These are phyloP conservation scores for Pica pica DNA, from an alignment of 2,113 vertebrate species.

Conservation along the genomic window DNA sequence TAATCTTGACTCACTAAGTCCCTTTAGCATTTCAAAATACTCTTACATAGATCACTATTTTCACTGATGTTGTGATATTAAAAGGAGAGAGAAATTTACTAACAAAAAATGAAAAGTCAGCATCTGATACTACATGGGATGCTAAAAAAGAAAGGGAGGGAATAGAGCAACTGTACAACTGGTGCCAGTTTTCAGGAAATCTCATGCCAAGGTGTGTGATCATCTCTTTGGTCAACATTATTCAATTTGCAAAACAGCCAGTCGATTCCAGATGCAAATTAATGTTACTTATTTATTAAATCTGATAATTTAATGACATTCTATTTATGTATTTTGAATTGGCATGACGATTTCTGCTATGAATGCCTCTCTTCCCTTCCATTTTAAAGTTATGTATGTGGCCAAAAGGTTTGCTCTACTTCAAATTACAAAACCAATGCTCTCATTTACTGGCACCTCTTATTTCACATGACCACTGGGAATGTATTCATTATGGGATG, in stretches of 20 bases:
- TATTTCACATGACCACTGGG: neutral
- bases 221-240: neutral
- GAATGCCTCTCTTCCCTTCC: neutral
- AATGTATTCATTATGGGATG: neutral
- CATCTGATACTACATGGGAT: neutral
- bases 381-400: neutral
- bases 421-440: neutral
- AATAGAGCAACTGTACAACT: neutral
- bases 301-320: neutral
- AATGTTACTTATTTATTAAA: neutral
- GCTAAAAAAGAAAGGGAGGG: neutral
- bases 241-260: neutral
- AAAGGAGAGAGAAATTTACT: neutral
- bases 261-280: neutral
- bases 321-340: neutral
- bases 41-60: neutral
- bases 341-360: accelerated
- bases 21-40: neutral
- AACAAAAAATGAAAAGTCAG: neutral
- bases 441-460: neutral
- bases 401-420: neutral
- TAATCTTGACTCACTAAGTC: neutral
- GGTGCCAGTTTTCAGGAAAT: neutral
- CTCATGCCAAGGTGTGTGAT: neutral
- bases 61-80: neutral